A percentile compares a stretch with the other conserved stretches of the same genome.
phyloP scores from a whole-genome alignment of 2,113 vertebrate species.

The Trichechus manatus region DNA sequence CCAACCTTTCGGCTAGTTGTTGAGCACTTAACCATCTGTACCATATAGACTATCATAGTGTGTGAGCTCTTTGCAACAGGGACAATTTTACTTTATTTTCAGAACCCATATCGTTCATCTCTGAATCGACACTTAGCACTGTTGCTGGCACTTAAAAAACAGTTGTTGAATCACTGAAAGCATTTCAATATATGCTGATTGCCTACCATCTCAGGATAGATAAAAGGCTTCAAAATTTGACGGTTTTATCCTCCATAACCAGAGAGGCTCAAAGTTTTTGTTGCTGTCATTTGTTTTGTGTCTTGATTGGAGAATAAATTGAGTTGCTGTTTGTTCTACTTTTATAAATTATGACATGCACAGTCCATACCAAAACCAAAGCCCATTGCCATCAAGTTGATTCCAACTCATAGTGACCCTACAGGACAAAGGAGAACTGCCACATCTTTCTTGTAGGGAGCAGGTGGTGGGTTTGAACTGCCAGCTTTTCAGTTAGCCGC shows the following conservation, averaged over 20 bases:
- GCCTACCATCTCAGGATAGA: neutral
- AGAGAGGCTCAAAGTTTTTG: neutral
- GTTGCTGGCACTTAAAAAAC: neutral
- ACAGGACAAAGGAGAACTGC: too few relatives aligned
- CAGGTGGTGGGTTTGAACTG: too few relatives aligned
- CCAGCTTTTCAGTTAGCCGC: too few relatives aligned
- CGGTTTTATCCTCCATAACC: neutral
- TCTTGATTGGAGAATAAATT: neutral
- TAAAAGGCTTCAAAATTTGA: neutral
- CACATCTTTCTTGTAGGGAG: too few relatives aligned
- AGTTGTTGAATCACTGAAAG: neutral
- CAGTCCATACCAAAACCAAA: too few relatives aligned
- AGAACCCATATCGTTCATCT: neutral
- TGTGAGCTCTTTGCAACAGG: neutral
- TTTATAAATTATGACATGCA: neutral
- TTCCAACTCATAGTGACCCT: too few relatives aligned
- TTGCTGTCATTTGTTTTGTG: neutral
- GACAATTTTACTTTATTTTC: neutral
- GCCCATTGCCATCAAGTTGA: too few relatives aligned
- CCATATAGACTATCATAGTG: neutral
- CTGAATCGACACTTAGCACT: neutral
- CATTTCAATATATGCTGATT: neutral
- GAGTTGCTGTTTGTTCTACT: neutral
- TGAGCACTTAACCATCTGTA: too few relatives aligned
- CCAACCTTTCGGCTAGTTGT: too few relatives aligned